Percentiles rank a stretch among this genome's conserved stretches.
Evolutionary conservation across 2,797 vertebrate genomes (phyloP).

Genomic region (Tenualosa thibaudeaui): DNA sequence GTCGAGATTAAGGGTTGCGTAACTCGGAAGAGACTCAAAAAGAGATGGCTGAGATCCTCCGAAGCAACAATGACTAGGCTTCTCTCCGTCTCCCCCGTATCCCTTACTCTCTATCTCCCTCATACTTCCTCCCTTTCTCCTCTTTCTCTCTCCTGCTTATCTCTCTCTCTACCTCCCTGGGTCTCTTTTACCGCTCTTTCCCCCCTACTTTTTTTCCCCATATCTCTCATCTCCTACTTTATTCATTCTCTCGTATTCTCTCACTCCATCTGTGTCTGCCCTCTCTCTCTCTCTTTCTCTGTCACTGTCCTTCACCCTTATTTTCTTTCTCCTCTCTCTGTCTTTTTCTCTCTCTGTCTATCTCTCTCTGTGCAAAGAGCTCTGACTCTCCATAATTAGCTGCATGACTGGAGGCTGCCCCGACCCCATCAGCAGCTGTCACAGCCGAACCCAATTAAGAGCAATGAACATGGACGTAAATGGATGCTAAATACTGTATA

Average conservation of each 20-base stretch:
- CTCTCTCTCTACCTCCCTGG: neutral
- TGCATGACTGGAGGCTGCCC: constrained; percentile 28
- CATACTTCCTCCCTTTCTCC: neutral
- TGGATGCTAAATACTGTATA: neutral
- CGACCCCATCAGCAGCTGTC: constrained; percentile 31
- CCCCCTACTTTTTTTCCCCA: neutral
- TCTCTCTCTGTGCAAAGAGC: neutral
- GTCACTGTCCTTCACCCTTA: neutral
- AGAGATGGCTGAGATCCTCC: neutral
- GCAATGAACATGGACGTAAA: constrained; percentile 4
- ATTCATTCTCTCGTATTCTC: too few relatives aligned
- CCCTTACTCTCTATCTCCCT: neutral
- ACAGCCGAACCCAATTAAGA: constrained; percentile 25
- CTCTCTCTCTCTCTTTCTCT: neutral
- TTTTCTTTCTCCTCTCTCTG: constrained; percentile 33
- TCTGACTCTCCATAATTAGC: constrained; percentile 37
- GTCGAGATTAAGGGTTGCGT: constrained; percentile 9
- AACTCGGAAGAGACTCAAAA: constrained; percentile 5
- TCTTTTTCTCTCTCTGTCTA: constrained; percentile 44
- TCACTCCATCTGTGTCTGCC: too few relatives aligned
- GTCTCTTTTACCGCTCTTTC: neutral
- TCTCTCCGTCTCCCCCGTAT: neutral
- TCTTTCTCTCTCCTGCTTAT: neutral
- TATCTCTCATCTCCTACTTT: neutral
- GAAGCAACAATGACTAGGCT: neutral